phyloP scores from a whole-genome alignment of 1,140 invertebrate species.

The Eriocheir sinensis region DNA sequence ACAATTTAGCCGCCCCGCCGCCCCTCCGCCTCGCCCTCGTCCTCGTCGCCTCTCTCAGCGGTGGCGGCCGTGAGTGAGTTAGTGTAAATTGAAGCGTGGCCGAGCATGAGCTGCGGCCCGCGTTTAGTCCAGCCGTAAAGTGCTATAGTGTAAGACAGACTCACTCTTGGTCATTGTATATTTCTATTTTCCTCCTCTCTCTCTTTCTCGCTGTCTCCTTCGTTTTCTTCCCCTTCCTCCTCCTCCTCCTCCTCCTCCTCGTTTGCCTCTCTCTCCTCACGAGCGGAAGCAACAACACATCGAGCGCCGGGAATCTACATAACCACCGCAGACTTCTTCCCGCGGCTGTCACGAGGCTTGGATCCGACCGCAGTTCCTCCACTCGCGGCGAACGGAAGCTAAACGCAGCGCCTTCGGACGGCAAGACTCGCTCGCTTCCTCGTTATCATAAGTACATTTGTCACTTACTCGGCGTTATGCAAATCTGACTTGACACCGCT shows the following conservation, averaged over 20 bases:
- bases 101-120: background rate
- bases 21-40: background rate
- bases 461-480: background rate
- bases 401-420: background rate
- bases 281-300: background rate
- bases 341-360: background rate
- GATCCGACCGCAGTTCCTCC: background rate
- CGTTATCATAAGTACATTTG: constrained; percentile 17
- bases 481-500: constrained; percentile 4
- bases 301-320: background rate
- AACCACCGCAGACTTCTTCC: background rate
- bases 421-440: background rate
- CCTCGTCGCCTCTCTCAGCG: too few species aligned
- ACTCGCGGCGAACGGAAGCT: background rate
- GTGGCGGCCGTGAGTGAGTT: constrained; percentile 6
- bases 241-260: background rate
- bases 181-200: too few species aligned
- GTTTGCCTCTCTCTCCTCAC: background rate
- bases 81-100: background rate
- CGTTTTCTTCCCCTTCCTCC: background rate
- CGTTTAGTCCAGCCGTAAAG: constrained; percentile 24
- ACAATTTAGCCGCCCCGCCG: constrained; percentile 20
- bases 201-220: too few species aligned
- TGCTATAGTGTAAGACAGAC: too few species aligned
- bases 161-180: too few species aligned